Evolutionary conservation across 2,113 vertebrate genomes (phyloP).

Genomic region (Camelus bactrianus): DNA sequence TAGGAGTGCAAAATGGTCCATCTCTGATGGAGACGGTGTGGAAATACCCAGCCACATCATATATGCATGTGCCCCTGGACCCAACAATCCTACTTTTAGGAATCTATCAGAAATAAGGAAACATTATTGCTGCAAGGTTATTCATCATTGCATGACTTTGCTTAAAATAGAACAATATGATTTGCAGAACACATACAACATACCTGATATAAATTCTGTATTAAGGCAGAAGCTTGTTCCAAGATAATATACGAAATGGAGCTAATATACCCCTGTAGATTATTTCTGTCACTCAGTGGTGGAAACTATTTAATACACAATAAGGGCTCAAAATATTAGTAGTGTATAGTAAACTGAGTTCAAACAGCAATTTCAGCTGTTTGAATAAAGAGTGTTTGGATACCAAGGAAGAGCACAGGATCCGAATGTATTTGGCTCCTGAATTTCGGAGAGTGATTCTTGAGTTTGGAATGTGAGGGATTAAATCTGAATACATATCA

Average conservation of each 20-base stretch:
- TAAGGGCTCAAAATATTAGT: neutral
- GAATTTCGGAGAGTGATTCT: neutral
- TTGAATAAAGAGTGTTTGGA: neutral
- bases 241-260: neutral
- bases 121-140: neutral
- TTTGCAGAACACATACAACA: neutral
- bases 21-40: neutral
- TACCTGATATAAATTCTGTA: neutral
- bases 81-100: neutral
- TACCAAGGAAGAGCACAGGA: accelerated
- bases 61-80: accelerated
- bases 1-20: accelerated
- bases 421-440: neutral
- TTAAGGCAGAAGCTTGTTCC: neutral
- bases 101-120: neutral
- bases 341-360: neutral
- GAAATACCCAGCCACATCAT: too few relatives aligned
- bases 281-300: neutral
- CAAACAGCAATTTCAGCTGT: neutral
- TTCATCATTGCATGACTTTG: neutral
- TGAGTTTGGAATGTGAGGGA: neutral
- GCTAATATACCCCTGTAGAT: neutral
- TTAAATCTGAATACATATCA: neutral
- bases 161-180: neutral
- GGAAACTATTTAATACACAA: neutral